Conservation (phyloP, 2,888 invertebrate species). For the Eupithecia centaureata region DNA sequence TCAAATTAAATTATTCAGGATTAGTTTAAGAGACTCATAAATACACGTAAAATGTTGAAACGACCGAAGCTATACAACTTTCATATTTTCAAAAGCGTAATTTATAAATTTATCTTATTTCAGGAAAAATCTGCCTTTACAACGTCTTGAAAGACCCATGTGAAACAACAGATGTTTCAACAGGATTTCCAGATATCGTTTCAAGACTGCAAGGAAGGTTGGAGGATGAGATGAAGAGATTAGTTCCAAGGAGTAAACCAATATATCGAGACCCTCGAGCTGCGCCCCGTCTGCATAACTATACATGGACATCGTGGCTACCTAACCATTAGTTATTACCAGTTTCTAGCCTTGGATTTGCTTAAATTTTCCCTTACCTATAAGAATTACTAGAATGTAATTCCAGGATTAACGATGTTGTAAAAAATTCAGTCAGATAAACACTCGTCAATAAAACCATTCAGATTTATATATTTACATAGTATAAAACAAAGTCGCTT, state of each 20-base stretch:
- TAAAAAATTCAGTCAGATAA: too few species aligned
- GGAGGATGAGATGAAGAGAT: slow-evolving; percentile 53
- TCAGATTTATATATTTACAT: too few species aligned
- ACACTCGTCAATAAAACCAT: too few species aligned
- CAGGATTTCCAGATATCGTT: slow-evolving; percentile 54
- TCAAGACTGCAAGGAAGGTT: slow-evolving; percentile 50
- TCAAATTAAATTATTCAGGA: too few species aligned
- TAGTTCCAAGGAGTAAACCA: slow-evolving; percentile 57
- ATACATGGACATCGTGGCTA: slow-evolving; percentile 66
- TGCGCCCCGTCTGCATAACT: slow-evolving; percentile 61
- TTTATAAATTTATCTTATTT: slow-evolving; percentile 1
- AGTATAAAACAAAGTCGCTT: too few species aligned
- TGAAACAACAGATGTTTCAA: slow-evolving; percentile 63
- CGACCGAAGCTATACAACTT: too few species aligned
- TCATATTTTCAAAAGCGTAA: not conserved
- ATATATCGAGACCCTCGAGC: slow-evolving; percentile 60
- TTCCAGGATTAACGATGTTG: too few species aligned
- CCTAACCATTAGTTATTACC: not conserved
- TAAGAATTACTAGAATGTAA: too few species aligned
- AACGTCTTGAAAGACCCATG: slow-evolving; percentile 72
- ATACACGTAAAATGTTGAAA: too few species aligned
- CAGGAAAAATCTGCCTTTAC: slow-evolving; percentile 57
- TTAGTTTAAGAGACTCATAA: too few species aligned
- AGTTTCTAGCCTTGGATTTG: too few species aligned
- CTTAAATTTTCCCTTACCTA: too few species aligned